Percentiles rank a stretch among this genome's conserved stretches.
Evolutionary conservation across 2,797 vertebrate genomes (phyloP).

Genomic region (Hemitrygon akajei): DNA sequence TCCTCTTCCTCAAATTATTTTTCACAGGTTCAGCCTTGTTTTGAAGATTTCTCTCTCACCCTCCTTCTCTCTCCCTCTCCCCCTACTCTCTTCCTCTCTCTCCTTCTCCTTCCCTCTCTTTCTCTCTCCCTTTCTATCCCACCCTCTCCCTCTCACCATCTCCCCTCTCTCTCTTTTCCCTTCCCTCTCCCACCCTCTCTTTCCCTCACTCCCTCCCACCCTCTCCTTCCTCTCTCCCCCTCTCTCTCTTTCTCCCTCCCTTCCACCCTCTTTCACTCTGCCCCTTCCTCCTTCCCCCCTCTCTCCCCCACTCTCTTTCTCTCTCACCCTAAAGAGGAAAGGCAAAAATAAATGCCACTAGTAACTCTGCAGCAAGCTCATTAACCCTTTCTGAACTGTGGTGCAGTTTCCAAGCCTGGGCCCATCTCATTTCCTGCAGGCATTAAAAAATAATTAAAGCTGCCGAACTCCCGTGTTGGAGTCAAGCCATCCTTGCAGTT

Average conservation of each 20-base stretch:
- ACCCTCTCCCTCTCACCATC: too few species aligned
- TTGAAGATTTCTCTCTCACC: background rate
- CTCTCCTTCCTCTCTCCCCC: too few species aligned
- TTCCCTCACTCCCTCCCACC: background rate
- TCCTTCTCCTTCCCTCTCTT: too few species aligned
- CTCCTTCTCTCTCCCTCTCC: too few species aligned
- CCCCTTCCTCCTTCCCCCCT: too few species aligned
- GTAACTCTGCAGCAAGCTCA: background rate
- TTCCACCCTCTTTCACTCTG: too few species aligned
- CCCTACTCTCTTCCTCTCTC: too few species aligned
- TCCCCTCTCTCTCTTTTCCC: too few species aligned
- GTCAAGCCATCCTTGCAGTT: constrained; percentile 7
- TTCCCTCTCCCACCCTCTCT: too few species aligned
- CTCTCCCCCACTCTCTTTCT: background rate
- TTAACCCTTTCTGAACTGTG: background rate
- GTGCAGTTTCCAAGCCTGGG: background rate
- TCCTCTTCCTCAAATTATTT: background rate
- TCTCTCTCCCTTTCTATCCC: too few species aligned
- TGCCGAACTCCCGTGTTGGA: background rate
- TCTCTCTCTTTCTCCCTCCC: too few species aligned
- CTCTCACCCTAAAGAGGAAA: background rate
- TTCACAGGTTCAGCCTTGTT: background rate
- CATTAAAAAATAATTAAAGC: constrained; percentile 29
- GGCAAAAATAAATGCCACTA: background rate
- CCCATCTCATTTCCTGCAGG: background rate